These are phyloP conservation scores for Carcharodon carcharias DNA, from an alignment of 2,797 vertebrate species.

Conservation along the genomic window DNA sequence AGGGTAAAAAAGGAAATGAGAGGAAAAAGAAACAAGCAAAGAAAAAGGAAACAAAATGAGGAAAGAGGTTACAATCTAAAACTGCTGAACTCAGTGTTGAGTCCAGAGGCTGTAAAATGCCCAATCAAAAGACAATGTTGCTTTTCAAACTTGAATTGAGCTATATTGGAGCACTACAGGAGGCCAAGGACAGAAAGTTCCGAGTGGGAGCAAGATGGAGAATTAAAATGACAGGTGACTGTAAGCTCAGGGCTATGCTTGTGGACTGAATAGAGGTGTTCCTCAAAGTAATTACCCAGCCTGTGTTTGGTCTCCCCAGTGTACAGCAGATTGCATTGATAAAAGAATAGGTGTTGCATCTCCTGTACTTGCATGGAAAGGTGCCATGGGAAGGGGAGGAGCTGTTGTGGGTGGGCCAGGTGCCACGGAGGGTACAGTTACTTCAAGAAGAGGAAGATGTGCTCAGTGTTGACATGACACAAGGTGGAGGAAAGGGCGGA, in stretches of 20 bases:
- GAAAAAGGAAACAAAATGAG: neutral
- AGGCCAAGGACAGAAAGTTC: neutral
- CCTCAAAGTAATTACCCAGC: neutral
- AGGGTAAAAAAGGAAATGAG: too few species aligned
- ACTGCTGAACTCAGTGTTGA: too few species aligned
- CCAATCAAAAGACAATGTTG: neutral
- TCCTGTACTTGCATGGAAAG: neutral
- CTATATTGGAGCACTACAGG: neutral
- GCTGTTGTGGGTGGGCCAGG: neutral
- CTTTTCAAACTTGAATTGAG: neutral
- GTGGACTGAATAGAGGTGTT: neutral
- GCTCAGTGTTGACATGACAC: too few species aligned
- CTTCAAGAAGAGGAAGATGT: too few species aligned
- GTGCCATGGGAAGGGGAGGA: too few species aligned
- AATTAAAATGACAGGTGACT: neutral
- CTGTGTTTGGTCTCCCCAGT: neutral
- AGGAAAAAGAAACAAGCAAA: neutral
- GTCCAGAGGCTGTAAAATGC: too few species aligned
- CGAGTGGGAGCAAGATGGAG: neutral
- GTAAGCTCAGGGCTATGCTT: neutral
- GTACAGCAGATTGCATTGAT: neutral
- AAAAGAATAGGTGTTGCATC: neutral
- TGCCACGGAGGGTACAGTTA: too few species aligned
- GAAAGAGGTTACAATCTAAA: neutral
- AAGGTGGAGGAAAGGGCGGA: too few species aligned